Evolutionary conservation across 2,888 invertebrate genomes (phyloP).

Genomic region (Drosophila diplacantha): DNA sequence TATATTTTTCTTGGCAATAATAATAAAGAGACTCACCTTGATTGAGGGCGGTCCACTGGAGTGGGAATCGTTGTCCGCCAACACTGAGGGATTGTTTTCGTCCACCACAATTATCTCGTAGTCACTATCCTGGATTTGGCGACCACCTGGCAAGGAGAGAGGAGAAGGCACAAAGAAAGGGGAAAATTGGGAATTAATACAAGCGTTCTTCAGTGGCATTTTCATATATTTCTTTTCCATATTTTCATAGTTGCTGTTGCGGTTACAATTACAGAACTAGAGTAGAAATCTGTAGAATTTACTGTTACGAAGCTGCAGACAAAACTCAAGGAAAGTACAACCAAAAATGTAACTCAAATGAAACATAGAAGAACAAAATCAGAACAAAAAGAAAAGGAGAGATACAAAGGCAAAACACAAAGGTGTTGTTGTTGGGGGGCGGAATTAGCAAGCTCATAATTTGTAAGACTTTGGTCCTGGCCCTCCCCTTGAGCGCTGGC

Average conservation of each 20-base stretch:
- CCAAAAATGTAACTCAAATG: constrained; percentile 13
- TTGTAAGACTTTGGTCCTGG: constrained; percentile 17
- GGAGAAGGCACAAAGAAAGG: constrained; percentile 1
- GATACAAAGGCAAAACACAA: constrained; percentile 14
- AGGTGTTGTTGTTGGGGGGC: constrained; percentile 4
- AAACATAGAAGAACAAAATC: background rate
- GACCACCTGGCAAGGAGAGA: constrained; percentile 66
- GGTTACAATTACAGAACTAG: constrained; percentile 31
- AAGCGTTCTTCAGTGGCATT: background rate
- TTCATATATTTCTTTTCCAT: background rate
- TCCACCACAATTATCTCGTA: constrained; percentile 94
- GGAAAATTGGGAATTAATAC: constrained; percentile 2
- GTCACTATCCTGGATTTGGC: constrained; percentile 85
- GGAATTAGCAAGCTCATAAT: constrained; percentile 25
- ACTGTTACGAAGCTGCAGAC: constrained; percentile 33
- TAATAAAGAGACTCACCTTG: constrained; percentile 82
- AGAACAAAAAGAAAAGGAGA: background rate
- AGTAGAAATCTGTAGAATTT: constrained; percentile 33
- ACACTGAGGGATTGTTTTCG: constrained; percentile 89
- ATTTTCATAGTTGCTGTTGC: constrained; percentile 12
- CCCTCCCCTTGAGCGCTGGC: constrained; percentile 1
- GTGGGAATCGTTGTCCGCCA: constrained; percentile 88
- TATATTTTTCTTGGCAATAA: background rate
- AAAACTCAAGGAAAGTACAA: constrained; percentile 14
- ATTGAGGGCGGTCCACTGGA: constrained; percentile 88